phyloP scores from a whole-genome alignment of 2,113 vertebrate species.

The Erythrocercus mccallii region DNA sequence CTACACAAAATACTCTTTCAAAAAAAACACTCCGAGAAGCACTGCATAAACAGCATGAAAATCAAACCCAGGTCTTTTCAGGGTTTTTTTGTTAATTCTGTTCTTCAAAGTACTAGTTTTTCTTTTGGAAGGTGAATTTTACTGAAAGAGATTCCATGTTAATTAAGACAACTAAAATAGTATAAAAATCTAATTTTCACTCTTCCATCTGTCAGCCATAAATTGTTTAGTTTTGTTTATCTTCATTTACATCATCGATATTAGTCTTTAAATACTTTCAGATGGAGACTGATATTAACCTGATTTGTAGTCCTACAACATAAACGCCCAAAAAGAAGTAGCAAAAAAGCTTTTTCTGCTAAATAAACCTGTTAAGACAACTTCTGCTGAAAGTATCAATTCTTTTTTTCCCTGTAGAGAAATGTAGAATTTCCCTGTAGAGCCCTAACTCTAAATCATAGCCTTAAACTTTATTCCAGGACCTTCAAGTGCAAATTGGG shows the following conservation, averaged over 20 bases:
- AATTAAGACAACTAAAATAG: not conserved
- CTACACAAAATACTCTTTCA: not conserved
- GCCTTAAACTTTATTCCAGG: not conserved
- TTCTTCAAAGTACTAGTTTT: not conserved
- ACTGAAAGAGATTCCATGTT: not conserved
- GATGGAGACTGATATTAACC: not conserved
- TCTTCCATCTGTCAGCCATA: not conserved
- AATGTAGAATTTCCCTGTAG: too few species aligned
- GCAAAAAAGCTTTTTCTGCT: not conserved
- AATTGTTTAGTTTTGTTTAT: not conserved
- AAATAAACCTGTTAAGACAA: not conserved
- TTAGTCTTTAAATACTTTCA: not conserved
- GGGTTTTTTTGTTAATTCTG: not conserved
- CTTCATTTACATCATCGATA: not conserved
- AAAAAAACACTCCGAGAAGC: not conserved
- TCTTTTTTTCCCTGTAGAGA: not conserved
- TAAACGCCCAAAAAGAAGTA: not conserved
- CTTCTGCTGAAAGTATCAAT: not conserved
- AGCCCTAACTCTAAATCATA: not conserved
- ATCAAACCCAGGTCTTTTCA: not conserved
- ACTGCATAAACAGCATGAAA: fast-evolving
- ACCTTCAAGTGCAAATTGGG: not conserved
- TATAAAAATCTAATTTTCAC: not conserved
- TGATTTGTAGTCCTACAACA: not conserved
- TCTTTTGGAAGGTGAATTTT: not conserved